These are phyloP conservation scores for Phyto melanocephala DNA, from an alignment of 2,888 invertebrate genomes.

Conservation along the genomic window DNA sequence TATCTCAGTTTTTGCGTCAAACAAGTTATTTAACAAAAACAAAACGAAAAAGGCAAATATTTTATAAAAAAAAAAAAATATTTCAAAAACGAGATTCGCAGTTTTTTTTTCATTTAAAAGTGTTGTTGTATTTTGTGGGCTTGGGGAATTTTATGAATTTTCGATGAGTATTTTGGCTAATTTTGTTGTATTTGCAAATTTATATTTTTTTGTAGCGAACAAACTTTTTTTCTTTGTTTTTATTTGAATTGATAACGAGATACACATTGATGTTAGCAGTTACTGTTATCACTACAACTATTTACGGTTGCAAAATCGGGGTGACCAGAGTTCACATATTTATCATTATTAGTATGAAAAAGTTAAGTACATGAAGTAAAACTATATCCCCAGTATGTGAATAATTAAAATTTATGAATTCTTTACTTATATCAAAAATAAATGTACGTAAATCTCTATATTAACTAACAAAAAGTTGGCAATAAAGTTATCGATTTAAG, in stretches of 20 bases:
- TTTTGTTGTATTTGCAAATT: slow-evolving; percentile 40
- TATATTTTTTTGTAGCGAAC: slow-evolving; percentile 21
- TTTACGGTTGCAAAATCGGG: slow-evolving; percentile 8
- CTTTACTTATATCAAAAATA: no score
- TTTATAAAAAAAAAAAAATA: slow-evolving; percentile 8
- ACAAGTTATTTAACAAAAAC: slow-evolving; percentile 34
- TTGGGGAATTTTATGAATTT: slow-evolving; percentile 53
- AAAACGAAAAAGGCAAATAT: slow-evolving; percentile 10
- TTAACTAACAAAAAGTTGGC: no score
- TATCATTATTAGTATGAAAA: no score
- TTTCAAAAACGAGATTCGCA: slow-evolving; percentile 26
- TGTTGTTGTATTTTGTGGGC: slow-evolving; percentile 8
- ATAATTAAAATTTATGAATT: no score
- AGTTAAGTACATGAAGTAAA: no score
- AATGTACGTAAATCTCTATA: no score
- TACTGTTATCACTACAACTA: slow-evolving; percentile 45
- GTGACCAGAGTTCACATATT: slow-evolving; percentile 55
- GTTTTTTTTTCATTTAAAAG: slow-evolving; percentile 35
- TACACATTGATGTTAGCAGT: background rate
- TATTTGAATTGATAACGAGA: slow-evolving; percentile 35
- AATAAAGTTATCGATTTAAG: no score
- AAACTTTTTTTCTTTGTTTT: background rate
- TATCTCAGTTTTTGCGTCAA: slow-evolving; percentile 33
- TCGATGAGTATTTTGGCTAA: slow-evolving; percentile 48
- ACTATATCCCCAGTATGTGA: no score